Evolutionary conservation across 2,797 vertebrate genomes (phyloP).

Genomic region (Catamblyrhynchus diadema): DNA sequence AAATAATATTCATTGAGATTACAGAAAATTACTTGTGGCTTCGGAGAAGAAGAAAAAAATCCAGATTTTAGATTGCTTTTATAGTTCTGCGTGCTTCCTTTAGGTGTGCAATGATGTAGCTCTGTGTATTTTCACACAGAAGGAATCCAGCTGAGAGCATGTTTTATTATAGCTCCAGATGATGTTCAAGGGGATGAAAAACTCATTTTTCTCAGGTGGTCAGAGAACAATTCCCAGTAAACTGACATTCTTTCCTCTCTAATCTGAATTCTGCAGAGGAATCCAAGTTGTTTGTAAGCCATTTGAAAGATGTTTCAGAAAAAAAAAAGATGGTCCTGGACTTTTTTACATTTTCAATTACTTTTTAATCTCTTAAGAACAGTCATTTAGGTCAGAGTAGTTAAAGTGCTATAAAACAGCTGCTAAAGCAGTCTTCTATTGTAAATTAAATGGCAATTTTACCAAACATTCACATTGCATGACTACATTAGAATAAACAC

Average conservation of each 20-base stretch:
- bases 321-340: not conserved
- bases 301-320: not conserved
- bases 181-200: constrained; percentile 22
- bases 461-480: not conserved
- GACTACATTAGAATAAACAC: not conserved
- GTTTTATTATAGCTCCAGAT: constrained; percentile 41
- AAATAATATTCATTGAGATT: not conserved
- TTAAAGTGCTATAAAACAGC: constrained; percentile 39
- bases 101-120: constrained; percentile 3
- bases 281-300: not conserved
- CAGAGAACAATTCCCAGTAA: constrained; percentile 21
- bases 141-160: constrained; percentile 37
- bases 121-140: not conserved
- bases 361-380: constrained; percentile 26
- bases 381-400: constrained; percentile 9
- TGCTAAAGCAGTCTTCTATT: not conserved
- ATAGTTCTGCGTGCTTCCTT: not conserved
- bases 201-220: constrained; percentile 14
- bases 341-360: constrained; percentile 33
- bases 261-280: constrained; percentile 1
- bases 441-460: constrained; percentile 19
- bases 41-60: not conserved
- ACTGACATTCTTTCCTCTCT: not conserved
- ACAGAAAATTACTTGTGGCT: constrained; percentile 6
- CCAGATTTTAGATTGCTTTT: not conserved